phyloP scores from a whole-genome alignment of 2,113 vertebrate species.

The Procavia capensis region DNA sequence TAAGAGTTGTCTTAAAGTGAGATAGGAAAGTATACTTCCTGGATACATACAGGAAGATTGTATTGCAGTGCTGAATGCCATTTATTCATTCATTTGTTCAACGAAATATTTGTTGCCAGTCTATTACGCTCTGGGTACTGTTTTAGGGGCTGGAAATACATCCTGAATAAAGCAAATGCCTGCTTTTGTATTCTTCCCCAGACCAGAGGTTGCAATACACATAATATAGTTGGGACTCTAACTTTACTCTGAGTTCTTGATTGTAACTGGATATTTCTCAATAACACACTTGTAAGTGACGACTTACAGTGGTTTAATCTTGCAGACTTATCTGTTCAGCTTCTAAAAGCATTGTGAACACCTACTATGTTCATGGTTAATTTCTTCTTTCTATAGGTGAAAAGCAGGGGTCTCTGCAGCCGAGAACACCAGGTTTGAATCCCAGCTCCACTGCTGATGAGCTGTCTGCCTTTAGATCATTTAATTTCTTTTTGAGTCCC shows the following conservation, averaged over 20 bases:
- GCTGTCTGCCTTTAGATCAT: neutral
- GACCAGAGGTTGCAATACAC: neutral
- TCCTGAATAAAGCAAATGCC: neutral
- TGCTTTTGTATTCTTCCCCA: neutral
- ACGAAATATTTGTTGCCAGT: no score
- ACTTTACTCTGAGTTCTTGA: neutral
- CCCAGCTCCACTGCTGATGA: neutral
- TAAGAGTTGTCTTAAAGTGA: conserved; percentile 14
- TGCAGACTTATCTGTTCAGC: neutral
- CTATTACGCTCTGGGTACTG: no score
- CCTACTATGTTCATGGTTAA: neutral
- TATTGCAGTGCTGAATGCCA: neutral
- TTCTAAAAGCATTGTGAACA: neutral
- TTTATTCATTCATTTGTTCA: no score
- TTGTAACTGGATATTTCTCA: neutral
- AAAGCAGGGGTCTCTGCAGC: neutral
- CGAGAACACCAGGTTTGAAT: neutral
- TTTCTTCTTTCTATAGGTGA: neutral
- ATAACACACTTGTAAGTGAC: conserved; percentile 13
- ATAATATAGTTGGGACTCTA: neutral
- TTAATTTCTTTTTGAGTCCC: conserved; percentile 39
- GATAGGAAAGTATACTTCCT: neutral
- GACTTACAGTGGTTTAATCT: neutral
- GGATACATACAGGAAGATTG: neutral
- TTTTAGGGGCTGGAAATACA: neutral